Base-by-base conservation (phyloP, 2,888 invertebrate genomes). In the Euzophera pinguis region DNA sequence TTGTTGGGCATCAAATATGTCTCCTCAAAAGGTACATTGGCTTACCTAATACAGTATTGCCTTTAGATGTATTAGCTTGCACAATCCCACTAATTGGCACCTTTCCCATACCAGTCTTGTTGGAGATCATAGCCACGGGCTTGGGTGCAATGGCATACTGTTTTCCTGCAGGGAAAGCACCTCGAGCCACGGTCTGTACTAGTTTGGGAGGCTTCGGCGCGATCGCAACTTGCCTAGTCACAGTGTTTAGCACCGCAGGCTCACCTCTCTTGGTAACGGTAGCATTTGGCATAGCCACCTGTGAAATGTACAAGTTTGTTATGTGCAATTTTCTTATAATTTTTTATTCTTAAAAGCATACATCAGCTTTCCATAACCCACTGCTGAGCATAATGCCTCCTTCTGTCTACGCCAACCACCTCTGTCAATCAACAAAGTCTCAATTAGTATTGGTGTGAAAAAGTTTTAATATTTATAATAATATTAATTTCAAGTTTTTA, bases 201-300 rank as follows among this genome's bases (percentile, higher is more conserved):
- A 81, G 53, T 61, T 65, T 61, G 63, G 76, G 60, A 0, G 84
- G 88, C 63, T 87, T 92, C 0, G 92, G 91, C 0, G 91, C 91
- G 56, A 92, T 92, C 0, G 91, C 86, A 1, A 91, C 80, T 56
- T 77, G 91, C 61, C 70, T 87, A 59, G 81, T 85, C 0, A 64
- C 61, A 0, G 69, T 57, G 1, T 61, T 63, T 1, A 62, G 53
- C 9, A 60, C 59, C 0, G 63, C 51, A 1, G 72, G 51, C 35
- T 78, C 73, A 8, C 35, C 17, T 22, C 22, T 51, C 35, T 45
- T 51, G 35, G 3, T 41, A 3, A 61, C 4, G 54, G 53, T 1
- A n/a, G 68, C 52, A n/a, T 57, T 53, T 3, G 68, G 62, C 17
- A 67, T 43, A 12, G 70, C 64, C 3, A 78, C 65, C 79, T 82